Evolutionary conservation across 2,797 vertebrate genomes (phyloP), one percentile per base, ranked within the genome.

Genomic region (Chrysocyon brachyurus): DNA sequence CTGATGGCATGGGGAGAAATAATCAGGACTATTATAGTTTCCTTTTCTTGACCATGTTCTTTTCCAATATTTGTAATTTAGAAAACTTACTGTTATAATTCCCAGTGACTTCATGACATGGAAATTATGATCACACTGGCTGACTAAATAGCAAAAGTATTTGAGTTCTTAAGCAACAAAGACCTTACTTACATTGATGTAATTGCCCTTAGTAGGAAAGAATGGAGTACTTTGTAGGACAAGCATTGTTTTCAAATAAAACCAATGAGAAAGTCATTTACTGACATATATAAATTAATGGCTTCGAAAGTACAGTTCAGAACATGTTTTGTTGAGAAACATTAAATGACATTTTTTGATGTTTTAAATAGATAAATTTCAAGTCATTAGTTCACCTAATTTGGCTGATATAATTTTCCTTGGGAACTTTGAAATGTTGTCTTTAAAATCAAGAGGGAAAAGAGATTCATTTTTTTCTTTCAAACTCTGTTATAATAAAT

Each of bases 191-290:
- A 46, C 28, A 89, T 94, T 96, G 78, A 72, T 96, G 7, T 49
- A 57, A 82, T 36, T 87, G 40, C 40, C 90, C n/a, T 94, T 54
- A 86, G 46, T 15, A 84, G 49, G 26, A 94, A 78, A 91, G 49
- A 87, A 94, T 33, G 54, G 14, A 86, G 6, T 9, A 75, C 33
- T 59, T 87, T 84, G 31, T 94, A 46, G 28, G 21, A 86, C 19
- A 94, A 95, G 12, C 1, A 57, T 57, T 97, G 19, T 91, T 96
- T 96, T 97, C 70, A 82, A 94, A 83, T 93, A 78, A 78, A 91
- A 36, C 5, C 52, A 56, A 77, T 63, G n/a, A 63, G 64, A 93
- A 92, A 79, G 70, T 73, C 68, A 56, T 72, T 77, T 88, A 64
- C n/a, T 94, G 59, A 81, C 5, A 26, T 59, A 24, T 46, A 56